phyloP scores from a whole-genome alignment of 2,113 vertebrate species.

The Opisthocomus hoazin region DNA sequence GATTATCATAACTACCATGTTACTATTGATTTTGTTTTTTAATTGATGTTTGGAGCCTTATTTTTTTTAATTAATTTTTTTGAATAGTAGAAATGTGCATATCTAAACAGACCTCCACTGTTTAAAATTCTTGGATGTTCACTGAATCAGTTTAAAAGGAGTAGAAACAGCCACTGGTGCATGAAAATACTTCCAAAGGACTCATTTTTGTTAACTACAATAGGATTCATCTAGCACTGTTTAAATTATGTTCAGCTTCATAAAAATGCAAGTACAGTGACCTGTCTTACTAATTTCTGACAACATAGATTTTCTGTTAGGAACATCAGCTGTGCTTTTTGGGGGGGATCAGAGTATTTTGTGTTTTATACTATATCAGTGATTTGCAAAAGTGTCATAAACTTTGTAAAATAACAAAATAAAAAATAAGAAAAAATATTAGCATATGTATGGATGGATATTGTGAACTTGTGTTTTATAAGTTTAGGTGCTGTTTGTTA shows the following conservation, averaged over 20 bases:
- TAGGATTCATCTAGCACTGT: background rate
- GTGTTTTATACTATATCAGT: background rate
- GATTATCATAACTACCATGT: background rate
- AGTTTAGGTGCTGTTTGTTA: background rate
- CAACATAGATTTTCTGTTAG: background rate
- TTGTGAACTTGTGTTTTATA: background rate
- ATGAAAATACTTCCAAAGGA: background rate
- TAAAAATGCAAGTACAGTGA: background rate
- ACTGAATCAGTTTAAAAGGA: background rate
- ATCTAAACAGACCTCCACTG: background rate
- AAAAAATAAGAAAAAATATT: background rate
- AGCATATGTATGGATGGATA: background rate
- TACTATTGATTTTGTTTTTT: background rate
- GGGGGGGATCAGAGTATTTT: background rate
- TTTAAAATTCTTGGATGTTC: background rate
- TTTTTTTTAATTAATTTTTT: background rate
- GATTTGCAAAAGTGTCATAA: background rate
- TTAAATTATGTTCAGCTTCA: background rate
- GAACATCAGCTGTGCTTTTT: fast-evolving
- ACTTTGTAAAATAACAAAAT: background rate
- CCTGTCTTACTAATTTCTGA: background rate
- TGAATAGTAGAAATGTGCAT: background rate
- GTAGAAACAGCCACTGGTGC: background rate
- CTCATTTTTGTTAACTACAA: background rate
- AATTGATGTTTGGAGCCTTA: background rate